Evolutionary conservation across 2,888 invertebrate genomes (phyloP).

Genomic region (Rhabditoides inermis): DNA sequence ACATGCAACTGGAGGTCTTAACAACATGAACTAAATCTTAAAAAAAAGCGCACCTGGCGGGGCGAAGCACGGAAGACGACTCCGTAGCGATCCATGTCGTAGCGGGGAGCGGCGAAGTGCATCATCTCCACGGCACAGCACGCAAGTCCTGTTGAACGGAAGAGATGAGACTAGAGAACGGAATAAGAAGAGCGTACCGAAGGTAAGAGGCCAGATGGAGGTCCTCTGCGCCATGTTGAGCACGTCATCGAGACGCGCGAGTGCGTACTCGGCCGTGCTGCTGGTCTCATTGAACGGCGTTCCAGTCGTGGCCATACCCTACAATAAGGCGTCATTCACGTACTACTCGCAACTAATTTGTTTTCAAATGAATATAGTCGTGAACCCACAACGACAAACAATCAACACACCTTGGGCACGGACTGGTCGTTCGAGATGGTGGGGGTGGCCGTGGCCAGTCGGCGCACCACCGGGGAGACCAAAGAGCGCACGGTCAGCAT

Average conservation of each 20-base stretch:
- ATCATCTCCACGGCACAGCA: constrained; percentile 86
- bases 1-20: neutral
- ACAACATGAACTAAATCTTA: neutral
- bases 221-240: constrained; percentile 53
- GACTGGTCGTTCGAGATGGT: too few relatives aligned
- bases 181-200: constrained; percentile 95
- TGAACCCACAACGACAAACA: too few relatives aligned
- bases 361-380: too few relatives aligned
- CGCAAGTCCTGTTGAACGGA: constrained; percentile 66
- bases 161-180: neutral
- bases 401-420: too few relatives aligned
- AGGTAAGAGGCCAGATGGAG: constrained; percentile 96
- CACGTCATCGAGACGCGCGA: constrained; percentile 48
- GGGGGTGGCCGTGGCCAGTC: constrained; percentile 11
- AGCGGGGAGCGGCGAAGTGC: constrained; percentile 94
- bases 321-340: too few relatives aligned
- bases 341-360: too few relatives aligned
- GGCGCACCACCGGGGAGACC: constrained; percentile 9
- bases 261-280: constrained; percentile 44
- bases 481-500: constrained; percentile 27
- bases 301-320: constrained; percentile 21
- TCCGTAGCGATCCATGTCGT: constrained; percentile 97
- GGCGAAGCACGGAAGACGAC: constrained; percentile 74
- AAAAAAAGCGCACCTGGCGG: constrained; percentile 31
- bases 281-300: constrained; percentile 43